phyloP scores from a whole-genome alignment of 2,797 vertebrate genomes.

The Sebastes trivittatus region DNA sequence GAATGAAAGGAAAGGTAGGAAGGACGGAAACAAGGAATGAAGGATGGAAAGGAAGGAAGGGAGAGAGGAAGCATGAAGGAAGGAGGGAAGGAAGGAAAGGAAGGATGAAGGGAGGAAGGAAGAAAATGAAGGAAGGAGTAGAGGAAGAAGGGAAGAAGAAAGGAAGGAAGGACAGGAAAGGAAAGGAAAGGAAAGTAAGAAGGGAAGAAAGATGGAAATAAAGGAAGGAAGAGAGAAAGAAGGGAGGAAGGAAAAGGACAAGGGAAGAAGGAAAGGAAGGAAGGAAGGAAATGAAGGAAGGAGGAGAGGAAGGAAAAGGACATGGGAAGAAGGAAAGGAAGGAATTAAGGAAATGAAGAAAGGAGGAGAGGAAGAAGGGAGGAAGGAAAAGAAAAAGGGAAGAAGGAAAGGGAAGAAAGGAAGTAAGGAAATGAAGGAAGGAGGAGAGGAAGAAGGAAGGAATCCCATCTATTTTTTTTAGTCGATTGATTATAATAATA shows the following conservation, averaged over 20 bases:
- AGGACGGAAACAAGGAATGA: neutral
- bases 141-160: too few species aligned
- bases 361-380: too few species aligned
- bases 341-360: neutral
- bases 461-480: too few species aligned
- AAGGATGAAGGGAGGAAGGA: neutral
- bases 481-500: too few species aligned
- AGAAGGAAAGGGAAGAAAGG: neutral
- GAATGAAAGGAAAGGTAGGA: neutral
- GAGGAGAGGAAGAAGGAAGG: neutral
- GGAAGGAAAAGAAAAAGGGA: too few species aligned
- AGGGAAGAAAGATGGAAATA: neutral
- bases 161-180: neutral
- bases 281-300: neutral
- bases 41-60: neutral
- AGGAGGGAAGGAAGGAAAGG: neutral
- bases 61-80: neutral
- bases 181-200: neutral
- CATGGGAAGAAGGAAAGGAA: neutral
- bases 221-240: neutral
- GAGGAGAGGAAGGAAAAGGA: too few species aligned
- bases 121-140: neutral
- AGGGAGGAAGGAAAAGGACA: neutral
- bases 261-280: neutral
- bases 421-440: neutral